Base-by-base conservation (phyloP, 2,113 vertebrate genomes). In the Mesitornis unicolor region DNA sequence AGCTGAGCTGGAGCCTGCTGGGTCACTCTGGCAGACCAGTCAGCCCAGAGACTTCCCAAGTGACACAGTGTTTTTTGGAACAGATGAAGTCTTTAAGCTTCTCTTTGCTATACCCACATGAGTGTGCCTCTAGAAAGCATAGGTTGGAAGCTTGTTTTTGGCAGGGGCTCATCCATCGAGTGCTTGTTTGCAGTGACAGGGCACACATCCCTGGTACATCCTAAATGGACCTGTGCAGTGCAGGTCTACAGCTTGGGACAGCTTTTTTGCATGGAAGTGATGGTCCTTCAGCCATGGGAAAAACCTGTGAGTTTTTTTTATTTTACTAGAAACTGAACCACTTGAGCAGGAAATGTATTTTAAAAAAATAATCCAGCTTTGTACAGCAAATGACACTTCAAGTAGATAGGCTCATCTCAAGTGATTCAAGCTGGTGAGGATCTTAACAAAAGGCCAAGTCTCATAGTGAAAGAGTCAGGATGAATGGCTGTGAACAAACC, bases 151-250 rank as follows among this genome's bases (percentile, higher is more conserved):
- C 29, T 14, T 31, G 47, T 47, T 40, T 83, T 83, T 90, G 61
- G 22, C 22, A 38, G 17, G 33, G 33, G 14, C 61, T 68, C 38
- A 29, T 38, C 13, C 9, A 10, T 36, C 1, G 0, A 59, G 50
- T 29, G 33, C 50, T 57, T 38, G 13, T 38, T 91, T 57, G n/a
- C 43, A 59, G n/a, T 51, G 25, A 56, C 35, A 33, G 43, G 43
- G 22, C 6, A 0, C 16, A 26, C 7, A 2, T 51, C 26, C 42
- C 38, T 43, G 10, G 9, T 42, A 16, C 1, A 2, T 59, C 38
- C 68, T 42, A 63, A 40, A 57, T 29, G 5, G 68, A 61, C 54
- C n/a, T 47, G 45, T 40, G 20, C 68, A 45, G 16, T 60, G 28
- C 22, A n/a, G 45, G 54, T 69, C 47, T 13, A 7, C 61, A 51